Base-by-base conservation (phyloP, 2,888 invertebrate genomes). In the Liopterus haemorrhoidalis region DNA sequence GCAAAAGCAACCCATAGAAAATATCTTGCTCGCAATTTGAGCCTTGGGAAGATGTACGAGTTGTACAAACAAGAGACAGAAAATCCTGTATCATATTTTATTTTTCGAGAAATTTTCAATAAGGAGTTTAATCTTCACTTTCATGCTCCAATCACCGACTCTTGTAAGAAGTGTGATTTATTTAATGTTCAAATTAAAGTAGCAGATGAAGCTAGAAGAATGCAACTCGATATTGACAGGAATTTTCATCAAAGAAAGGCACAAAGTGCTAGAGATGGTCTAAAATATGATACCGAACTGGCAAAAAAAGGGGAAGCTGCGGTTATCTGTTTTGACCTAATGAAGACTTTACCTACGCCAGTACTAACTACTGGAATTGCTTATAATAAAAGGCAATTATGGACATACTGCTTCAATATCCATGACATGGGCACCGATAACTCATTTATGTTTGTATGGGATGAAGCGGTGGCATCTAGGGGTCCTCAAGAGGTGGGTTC, bases 321-420 rank as follows among this genome's bases (percentile, higher is more conserved):
- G 8, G 41, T 33, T 11, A 24, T 48, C 6, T 20, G 37, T 19
- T 54, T 54, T 47, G 50, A 52, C 28, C 35, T 53, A 14, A 48
- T 50, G 48, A 52, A 53, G 36, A 53, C 53, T 33, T 30, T 48
- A 35, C 50, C 51, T 11, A 52, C 50, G 33, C 54, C 50, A 15
- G 53, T 50, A 18, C 18, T 50, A 20, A 45, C 33, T 24, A 51
- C 49, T 16, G 46, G 48, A 37, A 39, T 49, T 9, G 35, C 24
- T 14, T 54, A 52, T 46, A 52, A 52, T 35, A 51, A 54, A 44
- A 36, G 52, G 21, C 50, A 52, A 33, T 33, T 52, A n/a, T 53
- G 49, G 50, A 48, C 46, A 12, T 52, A 46, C 37, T 46, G 47
- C 31, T 36, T 54, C 16, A 49, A 49, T 12, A 50, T 53, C 33